Evolutionary conservation across 2,797 vertebrate genomes (phyloP).

Genomic region (Myotis pilosus): DNA sequence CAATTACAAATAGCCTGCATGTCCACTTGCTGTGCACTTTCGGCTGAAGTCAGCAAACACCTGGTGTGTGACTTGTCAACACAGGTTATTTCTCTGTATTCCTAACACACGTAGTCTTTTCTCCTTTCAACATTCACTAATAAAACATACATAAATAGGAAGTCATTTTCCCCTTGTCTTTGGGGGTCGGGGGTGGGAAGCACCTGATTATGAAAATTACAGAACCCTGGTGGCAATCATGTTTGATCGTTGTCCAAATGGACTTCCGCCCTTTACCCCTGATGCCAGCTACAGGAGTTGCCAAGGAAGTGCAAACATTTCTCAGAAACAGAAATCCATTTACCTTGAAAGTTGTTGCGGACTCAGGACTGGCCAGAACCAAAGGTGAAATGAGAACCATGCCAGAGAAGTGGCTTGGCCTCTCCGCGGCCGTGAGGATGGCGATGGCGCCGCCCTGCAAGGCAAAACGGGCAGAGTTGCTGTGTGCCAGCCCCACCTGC

Average conservation of each 20-base stretch:
- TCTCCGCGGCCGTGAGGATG: slow-evolving; percentile 92
- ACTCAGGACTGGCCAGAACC: slow-evolving; percentile 94
- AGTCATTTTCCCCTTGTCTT: neutral
- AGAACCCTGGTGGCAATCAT: neutral
- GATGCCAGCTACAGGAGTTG: neutral
- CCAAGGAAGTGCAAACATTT: rapidly evolving
- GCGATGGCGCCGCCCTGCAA: slow-evolving; percentile 94
- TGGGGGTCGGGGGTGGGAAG: neutral
- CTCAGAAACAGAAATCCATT: neutral
- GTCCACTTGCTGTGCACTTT: neutral
- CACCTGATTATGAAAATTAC: neutral
- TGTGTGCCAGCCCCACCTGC: no score
- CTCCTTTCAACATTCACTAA: neutral
- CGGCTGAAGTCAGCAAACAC: neutral
- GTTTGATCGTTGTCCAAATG: neutral
- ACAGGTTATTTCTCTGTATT: neutral
- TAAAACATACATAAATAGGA: neutral
- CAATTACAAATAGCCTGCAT: neutral
- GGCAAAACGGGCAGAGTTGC: slow-evolving; percentile 55
- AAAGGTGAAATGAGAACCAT: slow-evolving; percentile 94
- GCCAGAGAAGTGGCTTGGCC: slow-evolving; percentile 90
- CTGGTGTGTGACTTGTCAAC: neutral
- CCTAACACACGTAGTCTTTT: neutral
- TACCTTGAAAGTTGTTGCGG: slow-evolving; percentile 97
- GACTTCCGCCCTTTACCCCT: neutral